Conservation (phyloP, 2,888 invertebrate species). For the Acleris sparsana region DNA sequence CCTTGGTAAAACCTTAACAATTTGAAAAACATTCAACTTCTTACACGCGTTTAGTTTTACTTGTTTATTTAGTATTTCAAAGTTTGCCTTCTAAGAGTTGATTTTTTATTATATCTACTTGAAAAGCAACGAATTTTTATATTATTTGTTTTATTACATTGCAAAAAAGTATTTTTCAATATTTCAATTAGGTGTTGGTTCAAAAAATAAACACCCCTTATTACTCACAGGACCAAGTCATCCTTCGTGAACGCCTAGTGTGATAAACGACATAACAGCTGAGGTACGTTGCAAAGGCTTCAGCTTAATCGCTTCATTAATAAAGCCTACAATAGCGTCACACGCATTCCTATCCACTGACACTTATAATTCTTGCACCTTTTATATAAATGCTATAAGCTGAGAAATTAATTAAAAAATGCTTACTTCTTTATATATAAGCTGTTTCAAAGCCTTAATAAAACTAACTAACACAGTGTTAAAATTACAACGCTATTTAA, state of each 20-base stretch:
- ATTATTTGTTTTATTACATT: too few relatives aligned
- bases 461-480: too few relatives aligned
- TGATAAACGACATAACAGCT: conserved; percentile 57
- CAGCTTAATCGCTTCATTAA: conserved; percentile 52
- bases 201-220: conserved; percentile 48
- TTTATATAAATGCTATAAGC: conserved; percentile 14
- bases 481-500: too few relatives aligned
- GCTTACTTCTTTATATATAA: neutral
- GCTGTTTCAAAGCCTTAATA: neutral
- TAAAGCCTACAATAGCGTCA: conserved; percentile 45
- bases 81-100: too few relatives aligned
- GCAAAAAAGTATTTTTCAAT: neutral
- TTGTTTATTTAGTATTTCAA: too few relatives aligned
- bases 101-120: too few relatives aligned
- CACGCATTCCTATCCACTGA: conserved; percentile 42
- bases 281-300: conserved; percentile 71
- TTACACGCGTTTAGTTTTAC: too few relatives aligned
- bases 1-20: too few relatives aligned
- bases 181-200: neutral
- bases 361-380: conserved; percentile 24
- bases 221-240: conserved; percentile 79
- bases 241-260: conserved; percentile 83
- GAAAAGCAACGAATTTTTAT: too few relatives aligned
- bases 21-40: too few relatives aligned
- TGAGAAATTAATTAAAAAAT: neutral